Conservation (phyloP, 2,888 invertebrate genomes). For the Chloroclystis v-ata region DNA sequence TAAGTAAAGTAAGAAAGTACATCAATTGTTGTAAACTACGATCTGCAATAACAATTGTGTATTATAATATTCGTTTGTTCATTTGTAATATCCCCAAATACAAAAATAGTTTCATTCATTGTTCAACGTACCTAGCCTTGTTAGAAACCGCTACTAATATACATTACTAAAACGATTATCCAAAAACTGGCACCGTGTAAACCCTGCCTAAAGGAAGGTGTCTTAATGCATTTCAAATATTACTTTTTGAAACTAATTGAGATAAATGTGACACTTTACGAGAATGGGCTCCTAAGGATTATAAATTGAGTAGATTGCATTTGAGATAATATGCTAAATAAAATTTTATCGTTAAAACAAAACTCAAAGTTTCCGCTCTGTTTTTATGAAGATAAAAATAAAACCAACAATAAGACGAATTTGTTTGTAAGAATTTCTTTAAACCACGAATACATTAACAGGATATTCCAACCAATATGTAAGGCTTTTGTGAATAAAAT, state of each 20-base stretch:
- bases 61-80: no score
- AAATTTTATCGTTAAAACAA: conserved; percentile 2
- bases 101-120: no score
- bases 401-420: neutral
- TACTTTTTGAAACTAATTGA: conserved; percentile 49
- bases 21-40: no score
- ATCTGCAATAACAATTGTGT: no score
- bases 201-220: conserved; percentile 30
- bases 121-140: no score
- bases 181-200: conserved; percentile 5
- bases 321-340: conserved; percentile 8
- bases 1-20: no score
- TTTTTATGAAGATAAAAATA: conserved; percentile 1
- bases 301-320: conserved; percentile 18
- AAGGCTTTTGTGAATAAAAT: conserved; percentile 17
- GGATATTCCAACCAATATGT: conserved; percentile 1
- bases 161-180: no score
- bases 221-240: conserved; percentile 41
- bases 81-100: no score
- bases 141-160: no score
- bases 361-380: neutral
- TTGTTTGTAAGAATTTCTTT: neutral
- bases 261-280: conserved; percentile 43
- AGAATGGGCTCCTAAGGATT: conserved; percentile 25
- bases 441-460: neutral